These are phyloP conservation scores for Branchipolynoe longqiensis DNA, from an alignment of 2,888 invertebrate genomes.

Conservation along the genomic window DNA sequence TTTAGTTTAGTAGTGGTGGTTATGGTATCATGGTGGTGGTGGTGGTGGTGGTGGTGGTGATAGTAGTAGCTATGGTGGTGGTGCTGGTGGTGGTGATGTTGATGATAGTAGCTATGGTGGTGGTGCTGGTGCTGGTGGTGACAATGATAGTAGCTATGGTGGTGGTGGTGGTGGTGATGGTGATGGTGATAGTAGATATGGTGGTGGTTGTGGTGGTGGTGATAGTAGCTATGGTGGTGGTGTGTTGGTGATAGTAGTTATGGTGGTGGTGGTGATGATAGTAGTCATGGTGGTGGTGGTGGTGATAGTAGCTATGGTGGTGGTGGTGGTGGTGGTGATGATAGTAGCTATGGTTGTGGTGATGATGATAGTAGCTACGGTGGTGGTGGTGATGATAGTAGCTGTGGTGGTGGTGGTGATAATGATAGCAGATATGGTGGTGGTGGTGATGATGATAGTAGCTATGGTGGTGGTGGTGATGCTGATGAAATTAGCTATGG, in stretches of 20 bases:
- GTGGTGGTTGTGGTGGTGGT: neutral
- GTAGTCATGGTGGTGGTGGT: neutral
- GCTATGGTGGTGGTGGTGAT: no score
- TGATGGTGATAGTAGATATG: neutral
- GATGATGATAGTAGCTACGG: neutral
- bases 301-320: neutral
- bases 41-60: neutral
- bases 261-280: no score
- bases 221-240: no score
- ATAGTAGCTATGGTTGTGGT: neutral
- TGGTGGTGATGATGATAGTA: no score
- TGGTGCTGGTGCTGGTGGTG: neutral
- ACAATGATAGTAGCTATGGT: neutral
- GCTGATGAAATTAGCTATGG: no score
- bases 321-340: slow-evolving; percentile 1
- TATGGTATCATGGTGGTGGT: neutral
- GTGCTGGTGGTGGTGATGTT: neutral
- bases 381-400: neutral
- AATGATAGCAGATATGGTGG: no score
- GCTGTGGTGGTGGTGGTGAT: neutral
- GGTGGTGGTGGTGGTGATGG: slow-evolving; percentile 9
- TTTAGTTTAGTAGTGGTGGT: no score
- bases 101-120: neutral
- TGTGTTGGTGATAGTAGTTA: no score
- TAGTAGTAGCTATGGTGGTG: neutral